Conservation (phyloP, 2,797 vertebrate genomes). For the Cossypha caffra region DNA sequence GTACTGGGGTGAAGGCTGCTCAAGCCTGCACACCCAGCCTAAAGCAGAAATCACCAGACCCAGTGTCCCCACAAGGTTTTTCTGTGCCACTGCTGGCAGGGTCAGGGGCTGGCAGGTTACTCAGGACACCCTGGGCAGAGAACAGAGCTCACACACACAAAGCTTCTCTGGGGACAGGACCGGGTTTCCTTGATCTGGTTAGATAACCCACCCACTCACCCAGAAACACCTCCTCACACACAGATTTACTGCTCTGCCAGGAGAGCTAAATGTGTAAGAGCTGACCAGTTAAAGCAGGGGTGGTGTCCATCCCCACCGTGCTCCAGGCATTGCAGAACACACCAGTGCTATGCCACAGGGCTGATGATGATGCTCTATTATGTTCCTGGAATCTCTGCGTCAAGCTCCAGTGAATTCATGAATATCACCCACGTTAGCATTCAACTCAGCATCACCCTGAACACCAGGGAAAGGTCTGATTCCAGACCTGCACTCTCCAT, state of each 20-base stretch:
- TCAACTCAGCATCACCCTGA: neutral
- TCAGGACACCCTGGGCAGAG: neutral
- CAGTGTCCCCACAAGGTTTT: neutral
- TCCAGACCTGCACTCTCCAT: neutral
- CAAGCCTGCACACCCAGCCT: neutral
- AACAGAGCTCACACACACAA: neutral
- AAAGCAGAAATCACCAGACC: neutral
- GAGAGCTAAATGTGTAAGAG: neutral
- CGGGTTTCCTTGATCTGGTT: neutral
- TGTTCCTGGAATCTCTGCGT: neutral
- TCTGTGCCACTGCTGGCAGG: neutral
- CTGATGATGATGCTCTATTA: neutral
- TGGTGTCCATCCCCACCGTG: neutral
- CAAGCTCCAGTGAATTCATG: constrained; percentile 18
- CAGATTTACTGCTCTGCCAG: neutral
- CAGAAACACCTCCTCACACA: neutral
- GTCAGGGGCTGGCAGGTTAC: neutral
- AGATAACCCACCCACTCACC: constrained; percentile 48
- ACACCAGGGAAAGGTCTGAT: neutral
- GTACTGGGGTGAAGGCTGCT: accelerated
- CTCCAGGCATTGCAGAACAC: neutral
- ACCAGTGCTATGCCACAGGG: neutral
- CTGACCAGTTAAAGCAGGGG: neutral
- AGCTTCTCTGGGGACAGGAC: neutral
- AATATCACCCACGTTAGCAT: neutral